Base-by-base conservation (phyloP, 2,888 invertebrate species). In the Cantharis flavilabris region DNA sequence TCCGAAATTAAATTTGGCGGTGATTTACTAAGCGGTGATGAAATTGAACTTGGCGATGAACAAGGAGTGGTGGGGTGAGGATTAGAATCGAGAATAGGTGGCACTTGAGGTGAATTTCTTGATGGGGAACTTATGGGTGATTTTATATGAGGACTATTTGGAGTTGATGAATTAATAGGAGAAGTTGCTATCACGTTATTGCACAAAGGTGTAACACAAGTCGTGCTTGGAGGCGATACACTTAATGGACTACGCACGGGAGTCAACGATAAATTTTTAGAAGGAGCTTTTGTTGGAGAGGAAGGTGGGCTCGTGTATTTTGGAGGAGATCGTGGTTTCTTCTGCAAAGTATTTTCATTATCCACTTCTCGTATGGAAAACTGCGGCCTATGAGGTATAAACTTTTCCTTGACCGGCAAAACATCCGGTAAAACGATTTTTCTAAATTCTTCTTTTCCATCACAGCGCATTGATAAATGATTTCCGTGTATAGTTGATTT, bases 321-420 rank as follows among this genome's bases (percentile, higher is more conserved):
- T 16, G 83, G 76, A 69, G 86, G 86, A 30, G 85, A 84, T 23
- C 81, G 81, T 9, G 80, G 80, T 33, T 72, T 79, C 76, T 82
- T 84, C 62, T 80, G 81, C 18, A 78, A 81, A 67, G 70, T 82
- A 72, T 83, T 81, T 64, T 80, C 80, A 20, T 1, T n/a, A 49
- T 84, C 84, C 16, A 80, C 74, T 20, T 76, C 86, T 74, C 87
- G 81, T 75, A 83, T 83, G 4, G 81, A 71, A 75, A 86, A 85
- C 72, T 85, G 85, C 79, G 86, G 85, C 84, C 88, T 83, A 62
- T 86, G 85, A 71, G 84, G 84, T 65, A 87, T 80, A 67, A 88
- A 80, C 84, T 91, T 91, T 3, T 89, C 91, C 70, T 90, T 90
- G 76, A 90, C 87, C n/a, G 91, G 91, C 76, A 91, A 84, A 11